phyloP scores from a whole-genome alignment of 2,797 vertebrate genomes.

The Amphiprion clarkii region DNA sequence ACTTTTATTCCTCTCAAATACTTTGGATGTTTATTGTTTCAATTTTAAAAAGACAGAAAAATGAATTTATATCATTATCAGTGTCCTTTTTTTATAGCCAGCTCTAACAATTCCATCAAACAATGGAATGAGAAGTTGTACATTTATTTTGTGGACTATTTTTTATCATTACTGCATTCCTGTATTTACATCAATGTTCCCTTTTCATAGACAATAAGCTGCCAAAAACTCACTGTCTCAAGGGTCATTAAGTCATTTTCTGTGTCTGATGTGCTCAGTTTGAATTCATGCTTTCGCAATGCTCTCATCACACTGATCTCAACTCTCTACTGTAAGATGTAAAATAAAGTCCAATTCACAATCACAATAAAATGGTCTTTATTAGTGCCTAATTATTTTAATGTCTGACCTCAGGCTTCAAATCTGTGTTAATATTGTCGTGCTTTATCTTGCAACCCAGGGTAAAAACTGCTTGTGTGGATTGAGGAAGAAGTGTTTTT shows the following conservation, averaged over 20 bases:
- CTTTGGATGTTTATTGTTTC: conserved; percentile 78
- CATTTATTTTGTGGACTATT: conserved; percentile 29
- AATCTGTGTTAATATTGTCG: conserved; percentile 8
- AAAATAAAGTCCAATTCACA: conserved; percentile 54
- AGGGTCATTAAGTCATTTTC: conserved; percentile 17
- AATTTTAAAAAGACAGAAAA: conserved; percentile 51
- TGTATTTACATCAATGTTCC: conserved; percentile 24
- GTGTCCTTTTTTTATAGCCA: conserved; percentile 50
- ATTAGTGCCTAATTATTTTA: conserved; percentile 54
- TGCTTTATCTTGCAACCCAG: conserved; percentile 18
- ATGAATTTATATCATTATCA: conserved; percentile 29
- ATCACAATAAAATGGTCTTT: conserved; percentile 42
- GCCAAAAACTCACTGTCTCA: conserved; percentile 19
- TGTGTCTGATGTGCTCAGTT: conserved; percentile 33
- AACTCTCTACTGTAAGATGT: conserved; percentile 34
- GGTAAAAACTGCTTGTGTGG: conserved; percentile 26
- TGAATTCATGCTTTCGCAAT: conserved; percentile 29
- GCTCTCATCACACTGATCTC: conserved; percentile 4
- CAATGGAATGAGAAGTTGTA: conserved; percentile 27
- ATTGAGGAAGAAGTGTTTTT: conserved; percentile 8
- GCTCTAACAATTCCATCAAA: conserved; percentile 36
- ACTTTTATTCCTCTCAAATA: conserved; percentile 71
- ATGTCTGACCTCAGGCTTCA: conserved; percentile 3
- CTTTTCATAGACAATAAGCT: conserved; percentile 17
- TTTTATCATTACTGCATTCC: conserved; percentile 13